Percentiles rank a stretch among this genome's conserved stretches.
Evolutionary conservation across 2,797 vertebrate species (phyloP).

Genomic region (Acomys russatus): DNA sequence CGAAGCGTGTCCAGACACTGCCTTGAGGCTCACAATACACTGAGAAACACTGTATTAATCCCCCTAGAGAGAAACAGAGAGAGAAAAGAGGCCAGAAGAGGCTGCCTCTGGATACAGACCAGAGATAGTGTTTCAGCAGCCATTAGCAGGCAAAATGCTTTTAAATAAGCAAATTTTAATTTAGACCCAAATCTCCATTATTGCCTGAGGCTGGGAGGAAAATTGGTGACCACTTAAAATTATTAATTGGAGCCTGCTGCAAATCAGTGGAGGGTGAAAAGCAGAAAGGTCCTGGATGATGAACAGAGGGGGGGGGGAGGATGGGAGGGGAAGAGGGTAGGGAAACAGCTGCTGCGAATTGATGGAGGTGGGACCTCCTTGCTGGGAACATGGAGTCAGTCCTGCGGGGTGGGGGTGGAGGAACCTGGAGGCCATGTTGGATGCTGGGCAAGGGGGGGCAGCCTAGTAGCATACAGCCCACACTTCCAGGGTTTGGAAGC

Average conservation of each 20-base stretch:
- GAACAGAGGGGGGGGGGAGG: neutral
- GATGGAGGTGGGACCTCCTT: neutral
- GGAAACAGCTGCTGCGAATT: neutral
- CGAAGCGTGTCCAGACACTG: neutral
- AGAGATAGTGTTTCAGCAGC: neutral
- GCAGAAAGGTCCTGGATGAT: slow-evolving; percentile 52
- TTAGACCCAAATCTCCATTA: slow-evolving; percentile 79
- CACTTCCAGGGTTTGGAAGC: neutral
- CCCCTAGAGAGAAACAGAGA: neutral
- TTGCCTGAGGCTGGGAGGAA: slow-evolving; percentile 70
- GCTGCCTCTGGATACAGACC: neutral
- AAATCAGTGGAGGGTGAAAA: slow-evolving; percentile 71
- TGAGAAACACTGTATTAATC: neutral
- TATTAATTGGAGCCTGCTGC: slow-evolving; percentile 73
- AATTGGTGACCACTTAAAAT: slow-evolving; percentile 79
- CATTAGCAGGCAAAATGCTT: slow-evolving; percentile 65
- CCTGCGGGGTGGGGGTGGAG: slow-evolving; percentile 13
- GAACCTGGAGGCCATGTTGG: accelerated
- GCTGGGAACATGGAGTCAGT: neutral
- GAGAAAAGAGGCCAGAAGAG: neutral
- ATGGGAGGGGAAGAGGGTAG: neutral
- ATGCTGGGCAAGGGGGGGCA: neutral
- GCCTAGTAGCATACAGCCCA: neutral
- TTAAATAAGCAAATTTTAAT: slow-evolving; percentile 84
- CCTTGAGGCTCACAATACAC: neutral